Evolutionary conservation across 1,140 invertebrate species (phyloP), one percentile per base, ranked within the genome.

Genomic region (Mylabris phalerata): DNA sequence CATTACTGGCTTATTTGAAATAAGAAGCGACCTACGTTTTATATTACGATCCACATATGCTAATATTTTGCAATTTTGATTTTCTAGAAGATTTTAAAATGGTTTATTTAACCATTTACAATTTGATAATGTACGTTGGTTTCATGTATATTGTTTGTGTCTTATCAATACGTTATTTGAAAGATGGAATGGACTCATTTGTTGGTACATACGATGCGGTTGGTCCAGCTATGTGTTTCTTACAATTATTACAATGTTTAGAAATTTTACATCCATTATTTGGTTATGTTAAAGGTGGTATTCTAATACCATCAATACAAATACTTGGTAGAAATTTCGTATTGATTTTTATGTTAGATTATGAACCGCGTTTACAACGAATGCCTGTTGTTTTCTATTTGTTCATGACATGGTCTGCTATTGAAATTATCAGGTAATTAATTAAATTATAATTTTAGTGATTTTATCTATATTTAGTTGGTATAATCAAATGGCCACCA

Each of bases 231-330:
- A 80, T 96, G 69, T 90, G 90, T 72, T 88, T 93, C 65, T 78
- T 89, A 47, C 91, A 95, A 66, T 67, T 91, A 3, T 74, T 93
- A 63, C 89, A 92, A 73, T 84, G 89, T 65, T 68, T 97, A 57
- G 94, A 98, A 79, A 84, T 96, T 0, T 79, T 96, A 75, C 91
- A 96, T 80, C 88, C 93, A 3, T 61, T 95, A 4, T 86, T 95
- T 67, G 90, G 91, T 2, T 92, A 94, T 64, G 93, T 92, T 9
- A 90, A 85, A 75, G 87, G 90, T 45, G 79, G 79, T 60, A 64
- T 80, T 4, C 40, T 88, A 3, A 66, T 79, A n/a, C 77, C 84
- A 9, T 79, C 87, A 44, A 61, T 87, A 13, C 84, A 95, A 84
- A 82, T 92, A 11, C 76, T 78, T 25, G 92, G 91, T 0, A 79